Evolutionary conservation across 2,113 vertebrate species (phyloP).

Genomic region (Benitochromis conjunctus): DNA sequence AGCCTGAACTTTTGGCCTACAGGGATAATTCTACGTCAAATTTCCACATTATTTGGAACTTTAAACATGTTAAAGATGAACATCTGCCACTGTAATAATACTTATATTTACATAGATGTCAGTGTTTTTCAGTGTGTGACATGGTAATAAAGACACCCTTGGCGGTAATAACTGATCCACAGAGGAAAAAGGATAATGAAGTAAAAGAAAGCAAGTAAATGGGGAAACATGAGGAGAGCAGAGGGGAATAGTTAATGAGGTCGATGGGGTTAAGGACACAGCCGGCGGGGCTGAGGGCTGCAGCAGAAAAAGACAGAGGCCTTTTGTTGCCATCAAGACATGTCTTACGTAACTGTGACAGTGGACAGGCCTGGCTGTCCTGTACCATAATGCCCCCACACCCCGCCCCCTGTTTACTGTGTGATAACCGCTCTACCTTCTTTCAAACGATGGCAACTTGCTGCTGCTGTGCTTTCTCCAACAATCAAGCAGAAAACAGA

Average conservation of each 20-base stretch:
- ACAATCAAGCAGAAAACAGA: neutral
- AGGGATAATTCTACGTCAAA: neutral
- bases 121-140: neutral
- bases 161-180: neutral
- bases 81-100: neutral
- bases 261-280: neutral
- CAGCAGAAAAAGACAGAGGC: neutral
- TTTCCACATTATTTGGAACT: neutral
- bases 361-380: neutral
- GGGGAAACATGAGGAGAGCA: neutral
- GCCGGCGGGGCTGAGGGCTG: neutral
- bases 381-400: neutral
- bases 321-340: conserved; percentile 23
- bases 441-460: neutral
- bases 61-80: neutral
- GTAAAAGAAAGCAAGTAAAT: neutral
- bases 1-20: neutral
- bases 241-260: neutral
- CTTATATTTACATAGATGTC: neutral
- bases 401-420: neutral
- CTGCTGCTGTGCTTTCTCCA: neutral
- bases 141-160: neutral
- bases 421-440: neutral
- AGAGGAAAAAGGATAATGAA: neutral
- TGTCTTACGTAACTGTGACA: conserved; percentile 29